These are phyloP conservation scores for Epizoanthus ramosus DNA, from an alignment of 92 coral and sea anemone genomes.

Conservation along the genomic window DNA sequence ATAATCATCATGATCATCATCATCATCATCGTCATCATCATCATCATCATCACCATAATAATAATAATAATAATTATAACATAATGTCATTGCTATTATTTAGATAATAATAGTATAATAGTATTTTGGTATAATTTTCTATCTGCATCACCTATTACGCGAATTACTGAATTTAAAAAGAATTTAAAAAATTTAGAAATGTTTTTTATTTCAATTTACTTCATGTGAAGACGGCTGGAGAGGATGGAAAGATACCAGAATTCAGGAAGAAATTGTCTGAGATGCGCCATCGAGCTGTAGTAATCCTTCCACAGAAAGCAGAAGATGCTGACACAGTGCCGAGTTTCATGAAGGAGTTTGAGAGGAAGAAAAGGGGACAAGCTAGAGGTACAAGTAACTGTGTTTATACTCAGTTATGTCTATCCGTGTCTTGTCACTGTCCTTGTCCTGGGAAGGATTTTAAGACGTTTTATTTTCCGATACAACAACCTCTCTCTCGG, in stretches of 20 bases:
- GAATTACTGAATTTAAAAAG: not conserved
- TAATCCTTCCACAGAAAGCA: constrained; percentile 22
- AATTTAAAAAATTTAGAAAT: too few relatives aligned
- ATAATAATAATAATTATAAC: too few relatives aligned
- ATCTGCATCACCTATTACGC: not conserved
- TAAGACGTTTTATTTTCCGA: too few relatives aligned
- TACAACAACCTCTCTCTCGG: too few relatives aligned
- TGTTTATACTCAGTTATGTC: too few relatives aligned
- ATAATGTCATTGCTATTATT: too few relatives aligned
- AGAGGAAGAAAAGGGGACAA: constrained; percentile 66
- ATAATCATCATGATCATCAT: too few relatives aligned
- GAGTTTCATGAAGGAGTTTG: constrained; percentile 85
- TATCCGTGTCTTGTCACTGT: too few relatives aligned
- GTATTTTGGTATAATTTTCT: not conserved
- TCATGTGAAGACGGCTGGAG: constrained; percentile 3
- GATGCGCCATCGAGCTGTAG: constrained; percentile 24
- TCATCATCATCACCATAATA: too few relatives aligned
- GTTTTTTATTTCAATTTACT: not conserved
- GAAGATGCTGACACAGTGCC: constrained; percentile 71
- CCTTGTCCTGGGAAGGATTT: too few relatives aligned
- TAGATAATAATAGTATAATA: too few relatives aligned
- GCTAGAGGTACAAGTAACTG: constrained; percentile 50
- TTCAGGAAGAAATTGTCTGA: constrained; percentile 19
- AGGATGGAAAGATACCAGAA: constrained; percentile 21
- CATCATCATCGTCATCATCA: too few relatives aligned